Base-by-base conservation (phyloP, 2,113 vertebrate species). In the Elachura formosa region DNA sequence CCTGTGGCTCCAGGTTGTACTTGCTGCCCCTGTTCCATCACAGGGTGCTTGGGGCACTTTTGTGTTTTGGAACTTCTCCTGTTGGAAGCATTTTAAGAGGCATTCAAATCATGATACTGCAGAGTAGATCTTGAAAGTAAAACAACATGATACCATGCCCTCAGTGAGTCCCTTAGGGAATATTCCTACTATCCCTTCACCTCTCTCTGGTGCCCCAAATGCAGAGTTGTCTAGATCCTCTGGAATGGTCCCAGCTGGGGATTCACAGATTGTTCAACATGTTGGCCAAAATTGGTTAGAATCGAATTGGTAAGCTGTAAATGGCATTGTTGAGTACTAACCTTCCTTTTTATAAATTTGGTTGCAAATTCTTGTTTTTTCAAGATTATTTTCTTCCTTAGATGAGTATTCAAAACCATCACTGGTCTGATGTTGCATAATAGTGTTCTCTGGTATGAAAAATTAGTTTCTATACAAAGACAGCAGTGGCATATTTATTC, bases 1-100 rank as follows among this genome's bases (percentile, higher is more conserved):
- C 21, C 14, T 13, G 3, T 40, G 29, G 36, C 17, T 46, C 33
- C 43, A 41, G 12, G 13, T 8, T 51, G 56, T 41, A 13, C 23
- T 26, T 24, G 11, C 25, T 54, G 45, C 34, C 26, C 6, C 45
- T 64, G 19, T 41, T 58, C 12, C 26, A n/a, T n/a, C 40, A 24
- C 64, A n/a, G 51, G 26, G 18, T 5, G 10, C 40, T 33, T 0
- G 0, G 19, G 11, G 20, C 22, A 7, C 1, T 38, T 71, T 14
- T 33, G 49, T 64, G 12, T 2, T 88, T 62, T 49, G 51, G 31
- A 90, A 45, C 22, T 16, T 45, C 33, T 63, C 33, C 33, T 46
- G 8, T 5, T 40, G 46, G 38, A 56, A 13, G 36, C 13, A 36
- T 56, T 66, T 56, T 33, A 59, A 31, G 33, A 55, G 43, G 5